phyloP scores from a whole-genome alignment of 2,113 vertebrate genomes.

The Prietella phreatophila region DNA sequence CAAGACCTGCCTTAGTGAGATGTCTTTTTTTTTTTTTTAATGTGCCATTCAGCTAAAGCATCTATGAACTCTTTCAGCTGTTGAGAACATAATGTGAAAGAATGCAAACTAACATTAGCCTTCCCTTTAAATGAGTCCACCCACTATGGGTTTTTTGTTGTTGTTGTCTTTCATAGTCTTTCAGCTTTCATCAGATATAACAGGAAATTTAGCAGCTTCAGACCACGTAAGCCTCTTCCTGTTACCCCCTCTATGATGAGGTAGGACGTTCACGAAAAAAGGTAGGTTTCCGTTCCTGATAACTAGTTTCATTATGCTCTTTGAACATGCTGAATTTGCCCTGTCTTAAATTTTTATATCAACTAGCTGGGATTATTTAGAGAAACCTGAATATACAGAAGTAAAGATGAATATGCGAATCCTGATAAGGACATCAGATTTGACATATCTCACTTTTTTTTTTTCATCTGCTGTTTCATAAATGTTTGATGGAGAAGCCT shows the following conservation, averaged over 20 bases:
- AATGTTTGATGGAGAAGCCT: neutral
- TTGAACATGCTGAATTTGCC: neutral
- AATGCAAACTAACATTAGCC: neutral
- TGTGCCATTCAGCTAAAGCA: no score
- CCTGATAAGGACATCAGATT: neutral
- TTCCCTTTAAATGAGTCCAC: neutral
- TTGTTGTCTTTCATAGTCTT: neutral
- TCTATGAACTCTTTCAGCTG: neutral
- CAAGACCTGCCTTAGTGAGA: neutral
- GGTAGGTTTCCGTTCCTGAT: neutral
- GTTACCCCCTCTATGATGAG: neutral
- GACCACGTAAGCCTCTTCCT: slow-evolving; percentile 47
- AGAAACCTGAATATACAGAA: neutral
- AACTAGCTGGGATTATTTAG: neutral
- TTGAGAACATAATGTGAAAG: neutral
- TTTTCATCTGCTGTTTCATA: neutral
- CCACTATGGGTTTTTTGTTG: neutral
- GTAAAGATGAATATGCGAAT: neutral
- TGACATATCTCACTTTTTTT: neutral
- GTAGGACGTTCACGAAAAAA: neutral
- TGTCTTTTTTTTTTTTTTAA: neutral
- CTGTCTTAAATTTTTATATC: no score
- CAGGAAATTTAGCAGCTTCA: slow-evolving; percentile 24
- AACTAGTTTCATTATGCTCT: neutral
- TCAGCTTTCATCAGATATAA: neutral